Evolutionary conservation across 2,113 vertebrate genomes (phyloP), one percentile per base, ranked within the genome.

Genomic region (Panthera tigris): DNA sequence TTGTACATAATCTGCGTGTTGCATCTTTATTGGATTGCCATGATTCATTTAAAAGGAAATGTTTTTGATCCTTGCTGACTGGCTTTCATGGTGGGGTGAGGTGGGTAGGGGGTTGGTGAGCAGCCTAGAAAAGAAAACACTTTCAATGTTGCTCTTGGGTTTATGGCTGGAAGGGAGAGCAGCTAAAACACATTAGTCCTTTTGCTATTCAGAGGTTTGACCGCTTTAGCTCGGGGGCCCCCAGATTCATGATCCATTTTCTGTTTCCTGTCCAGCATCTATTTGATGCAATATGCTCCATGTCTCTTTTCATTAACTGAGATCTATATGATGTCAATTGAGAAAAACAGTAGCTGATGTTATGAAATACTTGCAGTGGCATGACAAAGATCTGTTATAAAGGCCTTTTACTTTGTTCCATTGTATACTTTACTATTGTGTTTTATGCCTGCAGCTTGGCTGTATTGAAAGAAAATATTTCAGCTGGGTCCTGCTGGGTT

Each of bases 31-130:
- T 99, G 98, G 99, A 98, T 99, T 98, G 98, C 98, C 94, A 83
- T 99, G 99, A 99, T 99, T 99, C 99, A 99, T 99, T 99, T 99
- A 98, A 99, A 99, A 99, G 98, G 98, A 99, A 99, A 99, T 98
- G 98, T 86, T 99, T 99, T 99, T 99, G 98, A 99, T 98, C 98
- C 98, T 97, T 98, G 97, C 93, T 99, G 99, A 97, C 98, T 99
- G 98, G 92, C 97, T 99, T 98, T 98, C 97, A 98, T 29, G 0
- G 97, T 96, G 97, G 97, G 92, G 92, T 98, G 91, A 96, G 95
- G 93, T 82, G 98, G 83, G 97, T 97, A 89, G 98, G 89, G 87
- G 94, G 36, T 21, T 85, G 33, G 92, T 23, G 95, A 91, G 71
- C 69, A 81, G 95, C 71, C 89, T 97, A 66, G 95, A 89, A 98